Conservation (phyloP, 2,113 vertebrate species). For the Neodon shergylaensis region DNA sequence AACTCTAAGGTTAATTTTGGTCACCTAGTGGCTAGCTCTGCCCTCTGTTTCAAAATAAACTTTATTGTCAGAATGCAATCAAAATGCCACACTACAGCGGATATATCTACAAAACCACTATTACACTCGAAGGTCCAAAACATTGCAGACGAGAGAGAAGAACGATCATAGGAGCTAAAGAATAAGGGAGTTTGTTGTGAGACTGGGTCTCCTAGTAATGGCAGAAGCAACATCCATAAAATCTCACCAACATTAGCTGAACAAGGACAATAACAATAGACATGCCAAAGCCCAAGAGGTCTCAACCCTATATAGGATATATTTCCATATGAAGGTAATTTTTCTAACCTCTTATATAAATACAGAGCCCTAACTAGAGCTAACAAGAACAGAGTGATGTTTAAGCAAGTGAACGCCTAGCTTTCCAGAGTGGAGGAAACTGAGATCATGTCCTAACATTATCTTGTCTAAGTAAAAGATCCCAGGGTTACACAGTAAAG, state of each 20-base stretch:
- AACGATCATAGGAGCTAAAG: not conserved
- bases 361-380: not conserved
- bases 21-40: not conserved
- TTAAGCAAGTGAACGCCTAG: not conserved
- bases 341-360: not conserved
- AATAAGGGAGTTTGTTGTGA: not conserved
- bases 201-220: not conserved
- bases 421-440: not conserved
- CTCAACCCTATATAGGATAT: not conserved
- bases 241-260: not conserved
- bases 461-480: not conserved
- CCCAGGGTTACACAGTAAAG: not conserved
- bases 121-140: not conserved
- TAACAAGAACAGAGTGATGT: not conserved
- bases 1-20: not conserved
- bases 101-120: not conserved
- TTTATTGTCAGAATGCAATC: not conserved
- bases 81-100: not conserved
- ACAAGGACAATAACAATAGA: not conserved
- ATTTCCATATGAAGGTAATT: not conserved
- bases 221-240: not conserved
- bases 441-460: not conserved
- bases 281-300: not conserved
- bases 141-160: not conserved
- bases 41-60: not conserved